A percentile compares a stretch with the other conserved stretches of the same genome.
Conservation (phyloP, 2,797 vertebrate species). For the Muscicapa striata region DNA sequence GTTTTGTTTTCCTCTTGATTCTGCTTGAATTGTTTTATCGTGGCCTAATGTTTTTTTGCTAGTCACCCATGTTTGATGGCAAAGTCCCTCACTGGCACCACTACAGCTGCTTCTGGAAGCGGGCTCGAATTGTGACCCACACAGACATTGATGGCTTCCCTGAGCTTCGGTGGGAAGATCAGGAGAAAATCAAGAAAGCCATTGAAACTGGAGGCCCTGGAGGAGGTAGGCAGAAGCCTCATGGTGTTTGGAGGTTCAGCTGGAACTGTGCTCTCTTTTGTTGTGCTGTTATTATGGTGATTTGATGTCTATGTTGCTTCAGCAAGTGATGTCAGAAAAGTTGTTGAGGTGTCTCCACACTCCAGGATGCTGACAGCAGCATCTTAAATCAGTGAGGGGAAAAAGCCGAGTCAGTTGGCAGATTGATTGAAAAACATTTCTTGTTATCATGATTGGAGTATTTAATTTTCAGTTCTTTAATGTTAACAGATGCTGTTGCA, state of each 20-base stretch:
- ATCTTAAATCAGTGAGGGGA: neutral
- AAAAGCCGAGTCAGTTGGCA: neutral
- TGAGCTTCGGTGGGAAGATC: constrained; percentile 94
- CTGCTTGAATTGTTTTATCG: neutral
- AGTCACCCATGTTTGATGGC: constrained; percentile 98
- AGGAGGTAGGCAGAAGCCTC: constrained; percentile 57
- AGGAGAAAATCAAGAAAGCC: constrained; percentile 94
- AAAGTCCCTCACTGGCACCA: constrained; percentile 99
- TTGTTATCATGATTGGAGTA: neutral
- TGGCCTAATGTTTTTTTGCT: neutral
- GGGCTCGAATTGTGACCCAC: constrained; percentile 83
- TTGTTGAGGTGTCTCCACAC: fast-evolving
- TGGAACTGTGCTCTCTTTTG: neutral
- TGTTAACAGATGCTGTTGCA: neutral
- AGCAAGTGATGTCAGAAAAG: neutral
- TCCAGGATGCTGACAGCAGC: neutral
- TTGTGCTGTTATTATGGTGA: neutral
- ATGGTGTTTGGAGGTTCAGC: neutral
- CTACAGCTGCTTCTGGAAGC: constrained; percentile 96
- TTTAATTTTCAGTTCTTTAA: neutral
- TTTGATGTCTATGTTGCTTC: neutral
- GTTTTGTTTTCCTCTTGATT: neutral
- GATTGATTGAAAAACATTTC: neutral
- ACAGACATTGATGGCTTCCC: constrained; percentile 87
- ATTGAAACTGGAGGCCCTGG: constrained; percentile 87